A percentile compares a stretch with the other conserved stretches of the same genome.
phyloP scores from a whole-genome alignment of 2,113 vertebrate genomes.

The Rhabdomys dilectus region DNA sequence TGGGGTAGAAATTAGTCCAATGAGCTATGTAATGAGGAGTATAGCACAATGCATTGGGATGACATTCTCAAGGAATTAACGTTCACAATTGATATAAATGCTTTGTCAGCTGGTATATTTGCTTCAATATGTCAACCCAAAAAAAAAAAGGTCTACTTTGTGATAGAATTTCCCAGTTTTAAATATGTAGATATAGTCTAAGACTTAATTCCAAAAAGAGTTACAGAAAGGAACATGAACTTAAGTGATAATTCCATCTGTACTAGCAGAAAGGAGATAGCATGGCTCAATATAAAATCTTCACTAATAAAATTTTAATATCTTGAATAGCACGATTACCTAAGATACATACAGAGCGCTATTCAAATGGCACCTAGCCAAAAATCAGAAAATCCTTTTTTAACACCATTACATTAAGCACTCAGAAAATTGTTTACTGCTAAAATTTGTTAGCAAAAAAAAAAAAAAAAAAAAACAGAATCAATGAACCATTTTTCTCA shows the following conservation, averaged over 20 bases:
- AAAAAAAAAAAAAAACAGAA: constrained; percentile 66
- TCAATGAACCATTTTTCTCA: constrained; percentile 61
- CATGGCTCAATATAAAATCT: constrained; percentile 46
- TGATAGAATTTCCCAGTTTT: constrained; percentile 42
- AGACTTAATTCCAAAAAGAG: constrained; percentile 46
- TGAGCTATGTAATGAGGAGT: constrained; percentile 6
- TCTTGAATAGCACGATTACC: constrained; percentile 50
- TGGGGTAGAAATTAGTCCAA: not conserved
- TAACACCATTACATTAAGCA: constrained; percentile 52
- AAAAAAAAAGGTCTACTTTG: constrained; percentile 51
- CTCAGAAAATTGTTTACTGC: constrained; percentile 63
- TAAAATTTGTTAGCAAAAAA: constrained; percentile 61
- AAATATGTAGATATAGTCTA: constrained; percentile 42
- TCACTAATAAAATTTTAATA: constrained; percentile 68
- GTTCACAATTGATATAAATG: constrained; percentile 34
- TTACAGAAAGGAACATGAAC: constrained; percentile 14
- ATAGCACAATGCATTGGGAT: not conserved
- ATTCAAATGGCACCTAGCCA: constrained; percentile 54
- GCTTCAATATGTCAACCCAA: constrained; percentile 53
- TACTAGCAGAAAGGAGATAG: constrained; percentile 23
- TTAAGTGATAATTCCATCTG: constrained; percentile 41
- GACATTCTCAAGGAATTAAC: constrained; percentile 4
- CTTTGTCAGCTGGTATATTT: constrained; percentile 57
- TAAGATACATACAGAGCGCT: constrained; percentile 46
- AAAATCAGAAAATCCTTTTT: constrained; percentile 21